phyloP scores from a whole-genome alignment of 2,888 invertebrate genomes.

The Drosophila siamana region DNA sequence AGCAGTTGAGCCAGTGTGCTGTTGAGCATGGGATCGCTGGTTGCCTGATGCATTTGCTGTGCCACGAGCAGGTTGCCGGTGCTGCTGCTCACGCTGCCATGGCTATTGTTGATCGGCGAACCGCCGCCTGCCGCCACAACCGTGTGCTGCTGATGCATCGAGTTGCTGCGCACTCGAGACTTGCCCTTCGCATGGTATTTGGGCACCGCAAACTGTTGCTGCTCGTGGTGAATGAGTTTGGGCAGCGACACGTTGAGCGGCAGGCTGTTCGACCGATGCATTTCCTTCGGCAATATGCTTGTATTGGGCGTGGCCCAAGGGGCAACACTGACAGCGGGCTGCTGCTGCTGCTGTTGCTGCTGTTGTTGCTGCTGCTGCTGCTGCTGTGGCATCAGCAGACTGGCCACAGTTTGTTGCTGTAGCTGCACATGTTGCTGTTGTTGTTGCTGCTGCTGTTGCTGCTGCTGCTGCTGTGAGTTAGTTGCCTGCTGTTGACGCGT shows the following conservation, averaged over 20 bases:
- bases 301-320: constrained; percentile 67
- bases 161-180: constrained; percentile 84
- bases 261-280: constrained; percentile 88
- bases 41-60: constrained; percentile 89
- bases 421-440: constrained; percentile 52
- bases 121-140: constrained; percentile 66
- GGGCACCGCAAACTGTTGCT: constrained; percentile 82
- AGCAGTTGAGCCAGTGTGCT: constrained; percentile 94
- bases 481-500: constrained; percentile 69
- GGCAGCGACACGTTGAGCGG: constrained; percentile 87
- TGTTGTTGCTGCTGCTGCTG: constrained; percentile 61
- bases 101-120: constrained; percentile 51
- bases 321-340: constrained; percentile 62
- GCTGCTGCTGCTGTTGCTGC: constrained; percentile 63
- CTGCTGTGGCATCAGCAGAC: constrained; percentile 52
- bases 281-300: constrained; percentile 85
- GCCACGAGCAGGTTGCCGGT: constrained; percentile 66
- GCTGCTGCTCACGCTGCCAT: constrained; percentile 41
- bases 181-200: constrained; percentile 83
- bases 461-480: constrained; percentile 57
- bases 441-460: constrained; percentile 52
- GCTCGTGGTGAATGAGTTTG: constrained; percentile 73
- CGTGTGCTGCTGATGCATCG: constrained; percentile 83
- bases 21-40: constrained; percentile 91
- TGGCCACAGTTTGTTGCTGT: constrained; percentile 65